Evolutionary conservation across 2,888 invertebrate genomes (phyloP).

Genomic region (Drosophila ezoana): DNA sequence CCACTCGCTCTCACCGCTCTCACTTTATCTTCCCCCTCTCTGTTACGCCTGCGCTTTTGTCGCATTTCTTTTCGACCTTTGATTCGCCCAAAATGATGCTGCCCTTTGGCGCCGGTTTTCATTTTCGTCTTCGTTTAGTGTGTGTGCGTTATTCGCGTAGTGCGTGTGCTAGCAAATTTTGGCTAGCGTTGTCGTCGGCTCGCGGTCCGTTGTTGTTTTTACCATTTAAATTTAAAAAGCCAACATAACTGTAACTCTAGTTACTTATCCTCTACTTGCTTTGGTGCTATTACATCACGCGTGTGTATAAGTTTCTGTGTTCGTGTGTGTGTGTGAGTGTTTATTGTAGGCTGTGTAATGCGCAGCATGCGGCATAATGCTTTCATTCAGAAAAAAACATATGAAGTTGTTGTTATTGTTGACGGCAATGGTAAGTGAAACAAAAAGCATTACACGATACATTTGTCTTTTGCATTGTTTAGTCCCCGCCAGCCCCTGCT

Average conservation of each 20-base stretch:
- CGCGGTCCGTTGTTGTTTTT: slow-evolving; percentile 51
- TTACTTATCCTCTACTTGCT: slow-evolving; percentile 67
- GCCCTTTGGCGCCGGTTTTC: slow-evolving; percentile 39
- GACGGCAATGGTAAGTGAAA: slow-evolving; percentile 48
- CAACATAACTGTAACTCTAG: slow-evolving; percentile 69
- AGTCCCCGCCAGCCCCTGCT: slow-evolving; percentile 3
- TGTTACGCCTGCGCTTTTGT: slow-evolving; percentile 43
- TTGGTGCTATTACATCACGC: slow-evolving; percentile 72
- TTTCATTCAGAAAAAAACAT: slow-evolving; percentile 70
- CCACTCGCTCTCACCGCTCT: neutral
- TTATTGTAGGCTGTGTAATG: slow-evolving; percentile 33
- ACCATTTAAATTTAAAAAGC: slow-evolving; percentile 65
- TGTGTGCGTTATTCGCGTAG: slow-evolving; percentile 7
- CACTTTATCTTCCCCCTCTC: neutral
- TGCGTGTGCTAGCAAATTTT: slow-evolving; percentile 16
- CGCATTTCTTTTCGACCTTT: slow-evolving; percentile 25
- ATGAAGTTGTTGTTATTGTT: slow-evolving; percentile 18
- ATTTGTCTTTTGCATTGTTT: slow-evolving; percentile 57
- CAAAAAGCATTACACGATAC: slow-evolving; percentile 51
- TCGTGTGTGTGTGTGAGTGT: slow-evolving; percentile 3
- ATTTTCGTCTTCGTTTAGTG: neutral
- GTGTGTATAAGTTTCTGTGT: slow-evolving; percentile 16
- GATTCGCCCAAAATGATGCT: slow-evolving; percentile 14
- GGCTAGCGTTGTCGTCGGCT: slow-evolving; percentile 14
- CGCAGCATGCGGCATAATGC: slow-evolving; percentile 67